These are phyloP conservation scores for Lasioglossum zephyrum DNA, from an alignment of 2,888 invertebrate species.

Conservation along the genomic window DNA sequence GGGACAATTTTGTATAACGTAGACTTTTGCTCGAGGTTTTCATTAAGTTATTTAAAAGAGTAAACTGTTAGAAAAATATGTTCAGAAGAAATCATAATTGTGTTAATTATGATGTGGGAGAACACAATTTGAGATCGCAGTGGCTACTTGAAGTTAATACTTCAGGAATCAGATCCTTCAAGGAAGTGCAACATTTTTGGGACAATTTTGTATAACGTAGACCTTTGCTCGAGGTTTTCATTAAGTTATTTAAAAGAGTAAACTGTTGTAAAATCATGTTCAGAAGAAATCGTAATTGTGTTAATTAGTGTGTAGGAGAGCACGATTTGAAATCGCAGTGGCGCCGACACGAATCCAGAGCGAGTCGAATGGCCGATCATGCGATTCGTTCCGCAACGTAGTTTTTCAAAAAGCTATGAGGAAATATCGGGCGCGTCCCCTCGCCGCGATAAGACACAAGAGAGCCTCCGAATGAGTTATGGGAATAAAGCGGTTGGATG, in stretches of 20 bases:
- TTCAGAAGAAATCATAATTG: background rate
- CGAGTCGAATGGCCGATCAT: conserved; percentile 17
- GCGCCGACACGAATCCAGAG: background rate
- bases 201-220: no score
- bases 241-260: background rate
- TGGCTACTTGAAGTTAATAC: background rate
- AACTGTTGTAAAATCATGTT: background rate
- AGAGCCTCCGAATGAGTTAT: conserved; percentile 58
- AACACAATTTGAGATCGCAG: background rate
- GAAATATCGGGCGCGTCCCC: conserved; percentile 54
- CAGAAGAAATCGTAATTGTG: background rate
- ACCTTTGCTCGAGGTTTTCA: no score
- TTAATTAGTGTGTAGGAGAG: background rate
- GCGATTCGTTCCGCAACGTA: background rate
- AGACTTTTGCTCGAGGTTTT: background rate
- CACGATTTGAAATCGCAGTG: background rate
- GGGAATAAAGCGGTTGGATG: conserved; percentile 61
- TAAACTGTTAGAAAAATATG: background rate
- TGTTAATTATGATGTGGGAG: background rate
- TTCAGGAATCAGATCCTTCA: no score
- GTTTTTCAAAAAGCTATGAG: conserved; percentile 39
- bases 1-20: no score
- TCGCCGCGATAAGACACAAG: conserved; percentile 47
- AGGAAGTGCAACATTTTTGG: no score
- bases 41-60: background rate